These are phyloP conservation scores for Astreopora myriophthalma DNA, from an alignment of 64 coral and sea anemone genomes.

Conservation along the genomic window DNA sequence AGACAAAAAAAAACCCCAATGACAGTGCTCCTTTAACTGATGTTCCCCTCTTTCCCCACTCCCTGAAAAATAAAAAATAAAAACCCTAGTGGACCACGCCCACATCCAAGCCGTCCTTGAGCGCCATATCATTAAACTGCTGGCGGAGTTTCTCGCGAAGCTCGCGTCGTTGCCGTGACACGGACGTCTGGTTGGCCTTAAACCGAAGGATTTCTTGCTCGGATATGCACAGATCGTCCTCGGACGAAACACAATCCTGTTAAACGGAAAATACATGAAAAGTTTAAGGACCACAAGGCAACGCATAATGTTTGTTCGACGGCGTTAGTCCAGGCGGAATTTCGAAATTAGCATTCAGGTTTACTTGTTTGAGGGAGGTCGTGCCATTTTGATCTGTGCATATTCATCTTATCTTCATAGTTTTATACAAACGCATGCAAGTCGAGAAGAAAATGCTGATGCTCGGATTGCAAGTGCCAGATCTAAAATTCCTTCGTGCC, in stretches of 20 bases:
- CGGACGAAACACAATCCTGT: slow-evolving; percentile 80
- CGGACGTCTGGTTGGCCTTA: slow-evolving; percentile 80
- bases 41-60: neutral
- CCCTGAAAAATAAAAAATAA: neutral
- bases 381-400: too few relatives aligned
- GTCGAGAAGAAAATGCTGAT: too few relatives aligned
- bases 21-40: neutral
- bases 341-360: too few relatives aligned
- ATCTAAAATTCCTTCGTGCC: too few relatives aligned
- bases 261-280: neutral
- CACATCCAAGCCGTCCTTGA: slow-evolving; percentile 68
- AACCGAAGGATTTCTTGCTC: slow-evolving; percentile 87
- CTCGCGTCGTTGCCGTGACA: slow-evolving; percentile 79
- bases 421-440: too few relatives aligned
- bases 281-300: neutral
- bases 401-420: too few relatives aligned
- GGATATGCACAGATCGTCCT: slow-evolving; percentile 81
- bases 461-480: too few relatives aligned
- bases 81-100: slow-evolving; percentile 73
- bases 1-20: neutral
- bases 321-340: too few relatives aligned
- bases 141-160: slow-evolving; percentile 86
- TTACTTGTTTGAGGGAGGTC: too few relatives aligned
- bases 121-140: slow-evolving; percentile 83
- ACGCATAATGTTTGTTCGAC: too few relatives aligned